A percentile compares a stretch with the other conserved stretches of the same genome.
These are phyloP conservation scores for Tangara arthus DNA, from an alignment of 2,797 vertebrate species.

Conservation along the genomic window DNA sequence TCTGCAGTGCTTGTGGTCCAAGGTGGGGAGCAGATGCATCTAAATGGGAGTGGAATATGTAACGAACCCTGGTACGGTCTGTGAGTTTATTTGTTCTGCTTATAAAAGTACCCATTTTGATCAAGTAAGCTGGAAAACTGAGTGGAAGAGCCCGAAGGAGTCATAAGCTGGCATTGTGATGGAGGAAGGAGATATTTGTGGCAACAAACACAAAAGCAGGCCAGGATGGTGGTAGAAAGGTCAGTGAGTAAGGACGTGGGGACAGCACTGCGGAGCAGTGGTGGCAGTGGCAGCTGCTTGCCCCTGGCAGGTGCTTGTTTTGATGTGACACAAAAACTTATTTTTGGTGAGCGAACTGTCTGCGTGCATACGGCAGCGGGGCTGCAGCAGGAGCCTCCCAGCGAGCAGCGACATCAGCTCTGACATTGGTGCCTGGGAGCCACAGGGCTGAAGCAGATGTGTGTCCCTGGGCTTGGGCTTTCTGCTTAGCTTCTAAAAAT, in stretches of 20 bases:
- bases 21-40: not conserved
- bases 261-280: not conserved
- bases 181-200: not conserved
- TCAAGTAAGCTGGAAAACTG: not conserved
- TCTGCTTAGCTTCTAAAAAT: constrained; percentile 11
- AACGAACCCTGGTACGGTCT: not conserved
- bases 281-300: not conserved
- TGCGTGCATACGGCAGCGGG: not conserved
- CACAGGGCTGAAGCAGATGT: not conserved
- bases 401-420: not conserved
- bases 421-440: constrained; percentile 7
- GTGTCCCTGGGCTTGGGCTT: constrained; percentile 3
- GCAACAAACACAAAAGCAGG: not conserved
- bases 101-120: not conserved
- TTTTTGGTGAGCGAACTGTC: constrained; percentile 35
- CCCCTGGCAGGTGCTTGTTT: constrained; percentile 42
- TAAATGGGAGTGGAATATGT: not conserved
- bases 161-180: not conserved
- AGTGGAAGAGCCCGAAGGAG: not conserved
- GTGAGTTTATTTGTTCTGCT: not conserved
- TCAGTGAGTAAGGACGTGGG: constrained; percentile 16
- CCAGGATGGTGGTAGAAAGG: constrained; percentile 7
- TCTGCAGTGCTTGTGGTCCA: not conserved
- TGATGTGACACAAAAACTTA: constrained; percentile 40
- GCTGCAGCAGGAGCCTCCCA: not conserved